Percentiles rank a stretch among this genome's conserved stretches.
Conservation (phyloP, 1,140 invertebrate species). For the Heterodera carotae region DNA sequence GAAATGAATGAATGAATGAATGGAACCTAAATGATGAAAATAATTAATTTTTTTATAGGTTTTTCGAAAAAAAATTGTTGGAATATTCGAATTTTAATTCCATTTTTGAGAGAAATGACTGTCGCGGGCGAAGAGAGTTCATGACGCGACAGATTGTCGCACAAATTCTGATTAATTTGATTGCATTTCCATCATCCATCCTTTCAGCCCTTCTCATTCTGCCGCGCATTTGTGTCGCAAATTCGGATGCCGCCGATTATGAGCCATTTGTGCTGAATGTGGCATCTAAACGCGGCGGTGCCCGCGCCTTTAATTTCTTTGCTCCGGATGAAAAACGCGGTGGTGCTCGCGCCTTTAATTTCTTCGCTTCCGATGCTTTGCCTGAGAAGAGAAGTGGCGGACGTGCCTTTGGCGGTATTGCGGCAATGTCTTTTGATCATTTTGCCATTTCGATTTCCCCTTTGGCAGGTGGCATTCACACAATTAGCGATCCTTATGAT, state of each 20-base stretch:
- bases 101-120: no score
- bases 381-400: not conserved
- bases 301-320: conserved; percentile 6
- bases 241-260: not conserved
- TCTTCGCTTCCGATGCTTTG: not conserved
- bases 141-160: no score
- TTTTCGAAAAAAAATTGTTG: no score
- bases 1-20: no score
- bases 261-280: not conserved
- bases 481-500: not conserved
- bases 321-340: not conserved
- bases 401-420: not conserved
- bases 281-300: conserved; percentile 7
- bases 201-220: conserved; percentile 1
- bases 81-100: no score
- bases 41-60: not conserved
- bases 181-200: no score
- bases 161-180: no score
- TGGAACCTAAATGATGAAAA: conserved; percentile 1
- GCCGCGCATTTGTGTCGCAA: not conserved
- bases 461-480: not conserved
- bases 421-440: not conserved
- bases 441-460: not conserved
- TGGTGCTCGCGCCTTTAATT: conserved; percentile 12
- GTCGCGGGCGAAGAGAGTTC: no score